A percentile compares a stretch with the other conserved stretches of the same genome.
These are phyloP conservation scores for Tromatobia lineatoria DNA, from an alignment of 2,888 invertebrate genomes.

Conservation along the genomic window DNA sequence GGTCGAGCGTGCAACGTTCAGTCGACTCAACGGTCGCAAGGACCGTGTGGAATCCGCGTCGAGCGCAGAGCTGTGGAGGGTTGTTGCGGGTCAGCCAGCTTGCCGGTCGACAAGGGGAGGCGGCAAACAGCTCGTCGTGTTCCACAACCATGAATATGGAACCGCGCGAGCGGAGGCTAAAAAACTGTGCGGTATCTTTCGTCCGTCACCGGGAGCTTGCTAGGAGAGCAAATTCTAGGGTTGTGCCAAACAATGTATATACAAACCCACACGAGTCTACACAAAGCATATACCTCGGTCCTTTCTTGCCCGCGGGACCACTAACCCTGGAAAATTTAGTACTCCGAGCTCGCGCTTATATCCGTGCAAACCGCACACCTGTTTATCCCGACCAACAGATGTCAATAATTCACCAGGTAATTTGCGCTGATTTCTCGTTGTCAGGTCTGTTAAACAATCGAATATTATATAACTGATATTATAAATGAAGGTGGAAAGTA, in stretches of 20 bases:
- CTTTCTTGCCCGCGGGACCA: conserved; percentile 34
- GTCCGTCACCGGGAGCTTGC: conserved; percentile 34
- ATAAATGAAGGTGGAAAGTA: too few relatives aligned
- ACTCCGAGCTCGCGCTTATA: conserved; percentile 48
- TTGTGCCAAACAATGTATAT: conserved; percentile 20
- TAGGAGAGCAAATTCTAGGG: neutral
- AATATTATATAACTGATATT: neutral
- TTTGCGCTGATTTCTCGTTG: conserved; percentile 47
- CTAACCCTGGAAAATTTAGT: conserved; percentile 55
- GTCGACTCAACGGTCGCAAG: conserved; percentile 54
- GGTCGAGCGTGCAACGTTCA: conserved; percentile 52
- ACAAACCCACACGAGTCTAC: conserved; percentile 1
- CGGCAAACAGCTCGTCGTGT: conserved; percentile 62
- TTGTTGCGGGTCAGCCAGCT: conserved; percentile 35
- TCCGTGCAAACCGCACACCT: conserved; percentile 43
- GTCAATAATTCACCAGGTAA: conserved; percentile 44
- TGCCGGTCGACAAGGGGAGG: conserved; percentile 25
- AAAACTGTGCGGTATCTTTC: conserved; percentile 63
- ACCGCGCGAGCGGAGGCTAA: conserved; percentile 34
- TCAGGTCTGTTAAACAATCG: conserved; percentile 4
- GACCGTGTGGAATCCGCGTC: conserved; percentile 56
- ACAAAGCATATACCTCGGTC: conserved; percentile 17
- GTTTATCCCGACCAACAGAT: conserved; percentile 41
- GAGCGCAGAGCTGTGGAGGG: conserved; percentile 20
- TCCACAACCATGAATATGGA: conserved; percentile 64